Percentiles rank a stretch among this genome's conserved stretches.
These are phyloP conservation scores for Lagorchestes hirsutus DNA, from an alignment of 2,797 vertebrate species.

Conservation along the genomic window DNA sequence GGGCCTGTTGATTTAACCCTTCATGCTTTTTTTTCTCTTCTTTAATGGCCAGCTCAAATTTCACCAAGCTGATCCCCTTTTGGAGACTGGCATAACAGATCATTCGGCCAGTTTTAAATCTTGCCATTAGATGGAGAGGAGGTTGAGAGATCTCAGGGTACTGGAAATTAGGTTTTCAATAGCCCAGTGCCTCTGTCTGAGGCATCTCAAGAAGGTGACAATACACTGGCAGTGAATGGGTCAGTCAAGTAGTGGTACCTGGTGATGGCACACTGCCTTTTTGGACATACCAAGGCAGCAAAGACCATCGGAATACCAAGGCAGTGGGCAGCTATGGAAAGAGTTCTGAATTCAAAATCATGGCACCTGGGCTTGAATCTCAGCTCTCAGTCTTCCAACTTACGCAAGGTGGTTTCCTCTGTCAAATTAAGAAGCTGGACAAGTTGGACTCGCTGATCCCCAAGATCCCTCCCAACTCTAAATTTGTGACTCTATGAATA, in stretches of 20 bases:
- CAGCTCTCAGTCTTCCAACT: background rate
- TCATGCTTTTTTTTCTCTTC: background rate
- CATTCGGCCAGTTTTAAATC: slow-evolving; percentile 64
- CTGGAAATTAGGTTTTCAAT: slow-evolving; percentile 69
- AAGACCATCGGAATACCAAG: background rate
- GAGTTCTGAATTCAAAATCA: accelerated
- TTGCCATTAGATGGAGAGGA: slow-evolving; percentile 68
- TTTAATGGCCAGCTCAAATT: slow-evolving; percentile 71
- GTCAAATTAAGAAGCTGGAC: no score
- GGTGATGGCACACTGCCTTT: background rate
- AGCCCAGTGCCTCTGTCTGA: no score
- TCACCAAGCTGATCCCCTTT: slow-evolving; percentile 72
- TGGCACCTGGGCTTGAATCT: background rate
- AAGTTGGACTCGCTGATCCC: no score
- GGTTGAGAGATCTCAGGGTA: slow-evolving; percentile 67
- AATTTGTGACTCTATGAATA: background rate
- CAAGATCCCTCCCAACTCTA: no score
- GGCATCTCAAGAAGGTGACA: no score
- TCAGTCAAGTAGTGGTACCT: background rate
- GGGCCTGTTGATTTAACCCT: slow-evolving; percentile 74
- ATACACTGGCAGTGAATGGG: background rate
- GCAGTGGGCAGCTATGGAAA: background rate
- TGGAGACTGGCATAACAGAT: slow-evolving; percentile 70
- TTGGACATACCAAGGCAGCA: background rate
- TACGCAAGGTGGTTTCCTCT: no score